Evolutionary conservation across 2,797 vertebrate genomes (phyloP).

Genomic region (Pyrrhura leucotis): DNA sequence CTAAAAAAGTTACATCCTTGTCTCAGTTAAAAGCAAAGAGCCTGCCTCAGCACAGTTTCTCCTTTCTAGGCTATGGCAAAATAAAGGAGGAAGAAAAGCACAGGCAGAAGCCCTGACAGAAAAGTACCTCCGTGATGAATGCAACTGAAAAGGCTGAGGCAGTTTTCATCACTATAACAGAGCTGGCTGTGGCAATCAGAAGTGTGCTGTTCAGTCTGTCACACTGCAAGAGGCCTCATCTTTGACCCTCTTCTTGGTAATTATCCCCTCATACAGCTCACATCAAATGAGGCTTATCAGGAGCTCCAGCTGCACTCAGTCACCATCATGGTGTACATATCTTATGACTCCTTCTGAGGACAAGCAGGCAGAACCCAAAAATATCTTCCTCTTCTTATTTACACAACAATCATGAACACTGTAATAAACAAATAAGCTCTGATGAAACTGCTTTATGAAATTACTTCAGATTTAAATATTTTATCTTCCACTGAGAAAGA

Average conservation of each 20-base stretch:
- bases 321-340: neutral
- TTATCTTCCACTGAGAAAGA: neutral
- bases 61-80: neutral
- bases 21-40: neutral
- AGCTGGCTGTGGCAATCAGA: neutral
- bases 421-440: constrained; percentile 63
- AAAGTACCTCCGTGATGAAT: neutral
- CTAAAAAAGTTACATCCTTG: neutral
- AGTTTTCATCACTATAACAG: neutral
- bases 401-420: constrained; percentile 53
- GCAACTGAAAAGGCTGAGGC: neutral
- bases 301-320: constrained; percentile 43
- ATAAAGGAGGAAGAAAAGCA: neutral
- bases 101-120: neutral
- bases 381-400: constrained; percentile 58
- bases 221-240: neutral
- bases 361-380: constrained; percentile 29
- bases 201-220: fast-evolving
- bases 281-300: neutral
- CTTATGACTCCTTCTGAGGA: constrained; percentile 10
- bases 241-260: constrained; percentile 26
- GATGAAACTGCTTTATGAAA: constrained; percentile 60
- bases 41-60: neutral
- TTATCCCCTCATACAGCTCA: neutral
- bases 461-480: constrained; percentile 57